Evolutionary conservation across 2,113 vertebrate genomes (phyloP).

Genomic region (Mungos mungo): DNA sequence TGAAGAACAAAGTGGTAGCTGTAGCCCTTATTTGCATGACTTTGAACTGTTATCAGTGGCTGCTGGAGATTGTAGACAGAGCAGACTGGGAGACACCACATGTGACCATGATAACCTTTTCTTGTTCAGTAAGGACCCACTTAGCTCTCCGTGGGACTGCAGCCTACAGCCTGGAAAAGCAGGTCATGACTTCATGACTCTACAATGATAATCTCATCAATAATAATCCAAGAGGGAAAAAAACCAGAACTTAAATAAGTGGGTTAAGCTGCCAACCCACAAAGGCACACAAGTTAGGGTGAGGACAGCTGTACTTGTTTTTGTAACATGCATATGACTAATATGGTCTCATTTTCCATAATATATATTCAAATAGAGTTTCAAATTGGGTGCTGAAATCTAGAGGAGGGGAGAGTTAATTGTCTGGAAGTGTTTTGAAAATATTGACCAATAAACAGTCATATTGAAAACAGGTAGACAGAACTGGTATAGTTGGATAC

Average conservation of each 20-base stretch:
- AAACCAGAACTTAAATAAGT: conserved; percentile 46
- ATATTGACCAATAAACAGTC: conserved; percentile 3
- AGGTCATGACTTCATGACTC: conserved; percentile 54
- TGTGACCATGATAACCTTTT: conserved; percentile 78
- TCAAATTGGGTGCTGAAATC: conserved; percentile 1
- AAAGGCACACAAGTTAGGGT: neutral
- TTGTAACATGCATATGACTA: neutral
- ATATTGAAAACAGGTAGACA: neutral
- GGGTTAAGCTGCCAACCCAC: neutral
- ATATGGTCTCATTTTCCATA: neutral
- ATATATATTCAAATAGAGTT: neutral
- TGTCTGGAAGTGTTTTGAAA: conserved; percentile 39
- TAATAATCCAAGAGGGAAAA: conserved; percentile 50
- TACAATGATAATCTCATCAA: conserved; percentile 71
- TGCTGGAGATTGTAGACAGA: conserved; percentile 55
- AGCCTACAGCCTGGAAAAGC: conserved; percentile 70
- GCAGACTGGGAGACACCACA: conserved; percentile 49
- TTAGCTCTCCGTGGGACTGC: conserved; percentile 67
- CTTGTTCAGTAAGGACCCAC: conserved; percentile 77
- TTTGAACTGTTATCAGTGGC: conserved; percentile 79
- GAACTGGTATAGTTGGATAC: neutral
- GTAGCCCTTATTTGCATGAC: conserved; percentile 32
- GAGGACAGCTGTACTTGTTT: neutral
- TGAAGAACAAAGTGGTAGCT: neutral
- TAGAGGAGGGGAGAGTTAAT: neutral